phyloP scores from a whole-genome alignment of 2,113 vertebrate genomes.

The Cettia cetti region DNA sequence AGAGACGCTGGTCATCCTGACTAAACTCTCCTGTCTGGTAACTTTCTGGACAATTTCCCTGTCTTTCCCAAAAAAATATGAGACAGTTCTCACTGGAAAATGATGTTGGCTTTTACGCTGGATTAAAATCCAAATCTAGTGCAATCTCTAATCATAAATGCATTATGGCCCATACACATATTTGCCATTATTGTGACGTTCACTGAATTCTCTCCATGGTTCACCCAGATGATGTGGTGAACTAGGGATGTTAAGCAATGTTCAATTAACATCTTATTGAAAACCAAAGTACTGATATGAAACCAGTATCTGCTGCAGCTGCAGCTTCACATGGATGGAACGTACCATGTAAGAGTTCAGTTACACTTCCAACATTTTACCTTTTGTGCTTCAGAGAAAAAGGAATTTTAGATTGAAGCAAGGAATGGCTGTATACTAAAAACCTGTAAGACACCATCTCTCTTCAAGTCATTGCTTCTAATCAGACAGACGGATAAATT shows the following conservation, averaged over 20 bases:
- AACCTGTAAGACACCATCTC: slow-evolving; percentile 39
- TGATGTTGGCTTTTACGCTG: background rate
- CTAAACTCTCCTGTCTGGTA: background rate
- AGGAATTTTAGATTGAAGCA: slow-evolving; percentile 1
- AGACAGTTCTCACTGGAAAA: background rate
- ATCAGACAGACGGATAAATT: slow-evolving; percentile 73
- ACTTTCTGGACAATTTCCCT: background rate
- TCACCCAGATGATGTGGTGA: background rate
- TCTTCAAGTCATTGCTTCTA: slow-evolving; percentile 59
- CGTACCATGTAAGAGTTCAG: background rate
- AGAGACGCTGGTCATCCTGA: background rate
- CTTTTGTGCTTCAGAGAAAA: background rate
- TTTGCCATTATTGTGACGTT: background rate
- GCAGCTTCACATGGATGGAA: background rate
- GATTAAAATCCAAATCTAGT: background rate
- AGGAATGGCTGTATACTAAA: slow-evolving; percentile 1
- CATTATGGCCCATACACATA: background rate
- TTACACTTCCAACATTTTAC: slow-evolving; percentile 20
- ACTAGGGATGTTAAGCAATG: background rate
- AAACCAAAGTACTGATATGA: background rate
- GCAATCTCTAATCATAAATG: background rate
- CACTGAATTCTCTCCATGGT: fast-evolving
- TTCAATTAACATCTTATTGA: background rate
- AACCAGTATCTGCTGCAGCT: background rate
- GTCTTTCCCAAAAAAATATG: background rate